These are phyloP conservation scores for Formica exsecta DNA, from an alignment of 1,140 invertebrate genomes.

Conservation along the genomic window DNA sequence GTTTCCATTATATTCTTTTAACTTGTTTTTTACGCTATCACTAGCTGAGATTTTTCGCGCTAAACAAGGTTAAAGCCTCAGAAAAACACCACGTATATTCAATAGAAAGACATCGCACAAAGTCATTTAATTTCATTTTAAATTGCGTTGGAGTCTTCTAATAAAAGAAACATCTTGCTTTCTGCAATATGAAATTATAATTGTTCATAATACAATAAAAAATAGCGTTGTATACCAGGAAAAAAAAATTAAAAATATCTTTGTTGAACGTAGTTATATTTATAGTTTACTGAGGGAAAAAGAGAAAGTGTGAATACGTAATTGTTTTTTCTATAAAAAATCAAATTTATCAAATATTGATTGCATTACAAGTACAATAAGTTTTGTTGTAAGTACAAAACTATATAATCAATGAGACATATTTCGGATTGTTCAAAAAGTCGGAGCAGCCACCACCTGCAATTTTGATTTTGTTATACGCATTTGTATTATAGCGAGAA, in stretches of 20 bases:
- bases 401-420: neutral
- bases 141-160: conserved; percentile 8
- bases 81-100: conserved; percentile 11
- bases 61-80: conserved; percentile 37
- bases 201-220: neutral
- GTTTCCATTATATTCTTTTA: conserved; percentile 45
- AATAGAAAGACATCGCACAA: conserved; percentile 32
- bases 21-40: conserved; percentile 10
- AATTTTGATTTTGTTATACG: conserved; percentile 32
- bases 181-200: conserved; percentile 36
- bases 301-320: too few relatives aligned
- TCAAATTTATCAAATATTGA: neutral
- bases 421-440: neutral
- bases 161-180: neutral
- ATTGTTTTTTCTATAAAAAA: neutral
- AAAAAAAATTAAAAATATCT: too few relatives aligned
- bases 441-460: neutral
- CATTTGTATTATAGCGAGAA: neutral
- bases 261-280: neutral
- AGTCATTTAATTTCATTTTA: conserved; percentile 24
- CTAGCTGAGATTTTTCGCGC: conserved; percentile 19
- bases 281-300: neutral
- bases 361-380: neutral
- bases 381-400: neutral
- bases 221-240: neutral